Evolutionary conservation across 2,888 invertebrate genomes (phyloP).

Genomic region (Protophormia terraenovae): DNA sequence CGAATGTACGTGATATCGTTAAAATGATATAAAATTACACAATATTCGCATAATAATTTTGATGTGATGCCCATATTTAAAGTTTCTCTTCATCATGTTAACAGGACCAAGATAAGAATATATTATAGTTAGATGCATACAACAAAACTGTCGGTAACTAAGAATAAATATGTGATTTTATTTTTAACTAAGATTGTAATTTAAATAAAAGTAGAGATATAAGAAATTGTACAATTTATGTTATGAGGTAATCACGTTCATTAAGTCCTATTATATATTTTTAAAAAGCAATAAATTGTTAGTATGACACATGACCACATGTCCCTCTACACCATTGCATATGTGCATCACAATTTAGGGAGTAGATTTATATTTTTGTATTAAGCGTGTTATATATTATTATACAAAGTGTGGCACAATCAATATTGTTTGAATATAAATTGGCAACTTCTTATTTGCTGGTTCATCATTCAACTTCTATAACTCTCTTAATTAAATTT

Average conservation of each 20-base stretch:
- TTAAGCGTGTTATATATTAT: too few species aligned
- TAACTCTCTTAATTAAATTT: too few species aligned
- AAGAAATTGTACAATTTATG: not conserved
- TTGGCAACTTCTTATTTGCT: too few species aligned
- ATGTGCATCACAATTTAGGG: too few species aligned
- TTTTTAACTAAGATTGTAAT: conserved; percentile 23
- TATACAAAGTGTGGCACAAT: too few species aligned
- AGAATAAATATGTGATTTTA: not conserved
- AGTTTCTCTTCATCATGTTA: not conserved
- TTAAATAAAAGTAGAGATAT: conserved; percentile 11
- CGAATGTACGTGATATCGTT: conserved; percentile 80
- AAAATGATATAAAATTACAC: conserved; percentile 77
- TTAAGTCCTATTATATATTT: not conserved
- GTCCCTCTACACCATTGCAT: too few species aligned
- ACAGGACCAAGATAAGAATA: conserved; percentile 3
- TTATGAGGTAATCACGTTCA: not conserved
- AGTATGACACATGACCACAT: too few species aligned
- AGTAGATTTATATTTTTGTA: too few species aligned
- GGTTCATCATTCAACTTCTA: too few species aligned
- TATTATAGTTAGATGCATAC: not conserved
- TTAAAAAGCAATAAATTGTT: not conserved
- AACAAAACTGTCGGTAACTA: not conserved
- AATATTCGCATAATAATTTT: conserved; percentile 76
- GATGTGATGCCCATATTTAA: conserved; percentile 69
- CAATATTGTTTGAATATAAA: too few species aligned